These are phyloP conservation scores for Nasua narica DNA, from an alignment of 2,797 vertebrate species.

Conservation along the genomic window DNA sequence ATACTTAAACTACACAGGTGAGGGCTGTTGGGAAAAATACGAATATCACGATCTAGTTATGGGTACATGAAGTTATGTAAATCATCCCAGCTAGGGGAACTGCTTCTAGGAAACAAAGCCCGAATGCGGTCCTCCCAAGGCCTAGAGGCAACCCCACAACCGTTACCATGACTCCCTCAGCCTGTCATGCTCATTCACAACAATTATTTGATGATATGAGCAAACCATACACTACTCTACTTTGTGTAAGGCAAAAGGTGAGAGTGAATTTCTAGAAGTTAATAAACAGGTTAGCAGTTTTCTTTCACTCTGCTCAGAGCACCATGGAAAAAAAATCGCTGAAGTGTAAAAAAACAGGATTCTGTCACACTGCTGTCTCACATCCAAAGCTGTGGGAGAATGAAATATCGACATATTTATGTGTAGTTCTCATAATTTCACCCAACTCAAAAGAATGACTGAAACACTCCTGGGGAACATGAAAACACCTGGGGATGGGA, in stretches of 20 bases:
- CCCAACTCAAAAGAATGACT: slow-evolving; percentile 26
- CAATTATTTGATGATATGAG: neutral
- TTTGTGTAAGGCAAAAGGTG: neutral
- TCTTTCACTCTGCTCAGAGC: slow-evolving; percentile 27
- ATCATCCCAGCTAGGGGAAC: neutral
- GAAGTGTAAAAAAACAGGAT: neutral
- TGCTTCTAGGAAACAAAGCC: neutral
- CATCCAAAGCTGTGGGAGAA: neutral
- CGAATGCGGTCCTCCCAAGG: neutral
- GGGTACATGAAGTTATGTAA: neutral
- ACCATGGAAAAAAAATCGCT: slow-evolving; percentile 23
- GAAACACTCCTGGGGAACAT: neutral
- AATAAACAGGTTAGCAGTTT: slow-evolving; percentile 36
- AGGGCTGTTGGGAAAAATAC: neutral
- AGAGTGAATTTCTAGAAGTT: slow-evolving; percentile 39
- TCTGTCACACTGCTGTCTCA: neutral
- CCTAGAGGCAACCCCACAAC: neutral
- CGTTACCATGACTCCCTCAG: neutral
- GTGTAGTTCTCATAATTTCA: slow-evolving; percentile 34
- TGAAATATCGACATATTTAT: slow-evolving; percentile 37
- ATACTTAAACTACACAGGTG: neutral
- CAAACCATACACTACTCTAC: neutral
- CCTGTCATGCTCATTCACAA: neutral
- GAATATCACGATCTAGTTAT: neutral
- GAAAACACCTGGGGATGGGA: slow-evolving; percentile 35